Evolutionary conservation across 64 coral and sea anemone genomes (phyloP), one percentile per base, ranked within the genome.

Genomic region (Dendrophyllia cribrosa): DNA sequence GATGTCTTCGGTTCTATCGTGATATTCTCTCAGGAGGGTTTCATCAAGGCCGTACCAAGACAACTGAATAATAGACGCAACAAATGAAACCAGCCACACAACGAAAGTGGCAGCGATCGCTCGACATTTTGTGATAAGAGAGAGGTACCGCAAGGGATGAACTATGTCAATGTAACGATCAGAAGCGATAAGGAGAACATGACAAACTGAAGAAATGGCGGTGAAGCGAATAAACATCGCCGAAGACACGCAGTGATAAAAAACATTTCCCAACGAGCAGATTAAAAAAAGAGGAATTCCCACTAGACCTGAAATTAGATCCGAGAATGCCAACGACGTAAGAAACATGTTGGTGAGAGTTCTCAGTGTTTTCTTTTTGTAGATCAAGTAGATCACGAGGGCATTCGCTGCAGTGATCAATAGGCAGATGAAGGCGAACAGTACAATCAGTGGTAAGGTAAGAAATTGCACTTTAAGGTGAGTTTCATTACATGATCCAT

Each of bases 111-210:
- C 56, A 8, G 50, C 16, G 16, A 84, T n/a, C 7, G 79, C 90
- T n/a, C 90, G 67, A 13, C 56, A 24, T 7, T 65, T 83, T 6
- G 79, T 85, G 43, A 92, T 55, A 17, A 92, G 53, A 13, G 55
- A 21, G 20, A 24, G 15, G 34, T 75, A 70, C 16, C 23, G 34
- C n/a, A 92, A 20, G 0, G 79, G 58, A 21, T 92, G 70, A 67
- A 92, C 58, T 50, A 92, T 92, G 19, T 64, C 67, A 9, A 92
- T 79, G 20, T 92, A 92, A 6, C 79, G 78, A 66, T 92, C 90
- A 11, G 56, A 48, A 0, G 90, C 81, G 43, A 92, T 60, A 11
- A 82, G 77, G 17, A 92, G 51, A 50, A 92, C 58, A 50, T 92
- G 79, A 13, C 77, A 79, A 4, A 85, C 79, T 5, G 90, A 83